Conservation (phyloP, 2,797 vertebrate genomes). For the Argentina silus region DNA sequence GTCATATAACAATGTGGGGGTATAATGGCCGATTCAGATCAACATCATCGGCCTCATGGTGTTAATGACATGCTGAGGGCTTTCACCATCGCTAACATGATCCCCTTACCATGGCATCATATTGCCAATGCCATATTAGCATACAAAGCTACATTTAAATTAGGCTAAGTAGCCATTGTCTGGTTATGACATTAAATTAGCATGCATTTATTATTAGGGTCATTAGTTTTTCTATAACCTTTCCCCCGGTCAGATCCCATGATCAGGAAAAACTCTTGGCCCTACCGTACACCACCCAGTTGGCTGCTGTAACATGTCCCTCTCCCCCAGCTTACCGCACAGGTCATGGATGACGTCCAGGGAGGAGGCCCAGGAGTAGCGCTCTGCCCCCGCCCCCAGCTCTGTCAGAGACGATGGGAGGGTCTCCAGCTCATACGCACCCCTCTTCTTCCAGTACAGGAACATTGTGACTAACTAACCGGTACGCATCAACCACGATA, state of each 20-base stretch:
- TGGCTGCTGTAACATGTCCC: slow-evolving; percentile 34
- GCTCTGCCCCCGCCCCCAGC: slow-evolving; percentile 74
- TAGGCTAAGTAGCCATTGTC: not conserved
- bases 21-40: slow-evolving; percentile 27
- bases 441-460: slow-evolving; percentile 92
- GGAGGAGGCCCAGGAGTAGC: slow-evolving; percentile 89
- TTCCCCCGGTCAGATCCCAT: no score
- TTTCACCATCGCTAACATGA: not conserved
- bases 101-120: slow-evolving; percentile 7
- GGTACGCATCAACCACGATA: not conserved
- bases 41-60: not conserved
- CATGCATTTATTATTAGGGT: no score
- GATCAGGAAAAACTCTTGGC: no score
- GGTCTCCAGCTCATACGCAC: slow-evolving; percentile 88
- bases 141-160: not conserved
- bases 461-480: slow-evolving; percentile 79
- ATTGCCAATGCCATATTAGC: not conserved
- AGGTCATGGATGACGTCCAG: slow-evolving; percentile 85
- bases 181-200: not conserved
- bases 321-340: slow-evolving; percentile 79
- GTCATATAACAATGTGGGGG: slow-evolving; percentile 36
- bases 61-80: not conserved
- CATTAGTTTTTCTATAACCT: no score
- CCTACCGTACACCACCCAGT: slow-evolving; percentile 6
- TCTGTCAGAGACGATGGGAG: slow-evolving; percentile 71